Conservation (phyloP, 2,888 invertebrate genomes). For the Drosophila rellima region DNA sequence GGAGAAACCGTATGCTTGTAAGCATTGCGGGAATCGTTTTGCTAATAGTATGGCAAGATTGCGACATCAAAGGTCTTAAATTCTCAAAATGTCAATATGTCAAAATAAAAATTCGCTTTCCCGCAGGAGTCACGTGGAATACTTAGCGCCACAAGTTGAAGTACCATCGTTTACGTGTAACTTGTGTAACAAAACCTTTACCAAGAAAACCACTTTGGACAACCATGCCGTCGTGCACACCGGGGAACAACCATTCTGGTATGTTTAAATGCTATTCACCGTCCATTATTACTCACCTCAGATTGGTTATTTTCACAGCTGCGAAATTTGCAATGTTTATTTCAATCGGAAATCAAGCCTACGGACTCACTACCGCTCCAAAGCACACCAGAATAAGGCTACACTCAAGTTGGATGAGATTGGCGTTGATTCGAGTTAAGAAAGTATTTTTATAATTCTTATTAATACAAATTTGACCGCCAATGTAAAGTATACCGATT, state of each 20-base stretch:
- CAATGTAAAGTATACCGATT: background rate
- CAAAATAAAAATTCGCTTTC: background rate
- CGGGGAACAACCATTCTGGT: slow-evolving; percentile 59
- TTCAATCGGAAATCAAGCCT: slow-evolving; percentile 59
- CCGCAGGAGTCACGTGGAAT: slow-evolving; percentile 36
- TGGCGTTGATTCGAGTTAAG: slow-evolving; percentile 11
- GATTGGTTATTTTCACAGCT: slow-evolving; percentile 32
- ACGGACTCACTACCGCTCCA: slow-evolving; percentile 44
- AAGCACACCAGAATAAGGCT: slow-evolving; percentile 31
- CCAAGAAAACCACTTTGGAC: slow-evolving; percentile 26
- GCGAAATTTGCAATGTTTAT: slow-evolving; percentile 46
- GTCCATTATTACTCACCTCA: background rate
- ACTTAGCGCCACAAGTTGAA: background rate
- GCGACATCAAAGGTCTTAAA: slow-evolving; percentile 48
- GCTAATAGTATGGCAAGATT: slow-evolving; percentile 37
- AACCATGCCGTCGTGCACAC: slow-evolving; percentile 56
- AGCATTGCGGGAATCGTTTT: slow-evolving; percentile 42
- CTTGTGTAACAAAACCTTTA: slow-evolving; percentile 46
- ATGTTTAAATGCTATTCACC: background rate
- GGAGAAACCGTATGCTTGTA: slow-evolving; percentile 54
- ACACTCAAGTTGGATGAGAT: slow-evolving; percentile 1
- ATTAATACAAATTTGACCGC: background rate
- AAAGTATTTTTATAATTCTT: background rate
- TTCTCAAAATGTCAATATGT: background rate
- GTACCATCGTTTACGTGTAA: slow-evolving; percentile 13